Percentiles rank a stretch among this genome's conserved stretches.
These are phyloP conservation scores for Poeciliopsis occidentalis DNA, from an alignment of 2,113 vertebrate genomes.

Conservation along the genomic window DNA sequence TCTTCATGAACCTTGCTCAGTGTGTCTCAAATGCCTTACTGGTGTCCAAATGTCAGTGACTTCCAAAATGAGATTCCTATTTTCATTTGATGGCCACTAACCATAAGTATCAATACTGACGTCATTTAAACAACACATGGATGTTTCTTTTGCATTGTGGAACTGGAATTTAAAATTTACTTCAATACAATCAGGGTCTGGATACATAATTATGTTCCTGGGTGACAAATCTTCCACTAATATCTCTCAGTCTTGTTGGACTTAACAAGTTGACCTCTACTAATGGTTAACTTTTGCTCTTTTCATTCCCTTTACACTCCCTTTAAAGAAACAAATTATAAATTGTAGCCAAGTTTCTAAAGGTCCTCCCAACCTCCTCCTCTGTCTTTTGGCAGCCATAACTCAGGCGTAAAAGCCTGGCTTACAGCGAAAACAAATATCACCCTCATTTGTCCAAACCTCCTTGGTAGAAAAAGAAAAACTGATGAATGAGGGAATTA, in stretches of 20 bases:
- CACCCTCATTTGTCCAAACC: constrained; percentile 40
- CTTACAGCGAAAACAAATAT: constrained; percentile 52
- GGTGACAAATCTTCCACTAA: background rate
- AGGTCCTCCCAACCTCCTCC: constrained; percentile 21
- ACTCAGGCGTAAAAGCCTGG: constrained; percentile 21
- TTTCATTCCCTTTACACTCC: constrained; percentile 25
- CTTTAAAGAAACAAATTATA: constrained; percentile 26
- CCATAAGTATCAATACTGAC: background rate
- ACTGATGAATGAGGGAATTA: constrained; percentile 63
- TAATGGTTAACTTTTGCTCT: constrained; percentile 31
- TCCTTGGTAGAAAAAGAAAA: background rate
- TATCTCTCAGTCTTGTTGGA: constrained; percentile 5
- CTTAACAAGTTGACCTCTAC: constrained; percentile 25
- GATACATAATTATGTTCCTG: constrained; percentile 3
- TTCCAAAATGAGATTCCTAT: background rate
- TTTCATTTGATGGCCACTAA: background rate
- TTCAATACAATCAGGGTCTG: constrained; percentile 17
- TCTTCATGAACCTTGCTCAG: background rate
- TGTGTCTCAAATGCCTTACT: too few relatives aligned
- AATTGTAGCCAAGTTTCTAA: constrained; percentile 41
- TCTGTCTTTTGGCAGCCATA: constrained; percentile 36
- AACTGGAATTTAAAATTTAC: constrained; percentile 24
- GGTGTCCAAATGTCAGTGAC: background rate
- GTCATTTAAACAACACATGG: background rate
- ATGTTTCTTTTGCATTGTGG: background rate